These are phyloP conservation scores for Elgaria multicarinata DNA, from an alignment of 2,113 vertebrate species.

Conservation along the genomic window DNA sequence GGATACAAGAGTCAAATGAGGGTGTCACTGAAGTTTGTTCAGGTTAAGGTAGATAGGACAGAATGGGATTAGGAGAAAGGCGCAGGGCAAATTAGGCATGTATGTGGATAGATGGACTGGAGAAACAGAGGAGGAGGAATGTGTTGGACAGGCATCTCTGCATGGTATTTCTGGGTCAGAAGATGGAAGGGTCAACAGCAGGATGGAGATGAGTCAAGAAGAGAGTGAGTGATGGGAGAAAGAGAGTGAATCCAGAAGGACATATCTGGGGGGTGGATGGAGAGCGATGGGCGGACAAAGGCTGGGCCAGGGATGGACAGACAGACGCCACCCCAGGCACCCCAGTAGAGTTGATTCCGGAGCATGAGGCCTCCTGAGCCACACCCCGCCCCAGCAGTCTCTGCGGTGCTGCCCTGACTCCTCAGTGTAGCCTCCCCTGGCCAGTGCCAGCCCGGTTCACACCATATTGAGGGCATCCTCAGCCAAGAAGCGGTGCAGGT, in stretches of 20 bases:
- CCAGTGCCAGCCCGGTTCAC: conserved; percentile 51
- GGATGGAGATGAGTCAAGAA: not conserved
- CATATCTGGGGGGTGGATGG: not conserved
- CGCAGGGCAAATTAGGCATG: not conserved
- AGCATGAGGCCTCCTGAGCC: not conserved
- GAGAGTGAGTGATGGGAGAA: not conserved
- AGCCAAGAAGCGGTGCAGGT: conserved; percentile 86
- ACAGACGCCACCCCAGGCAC: not conserved
- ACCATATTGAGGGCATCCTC: conserved; percentile 91
- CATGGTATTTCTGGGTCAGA: not conserved
- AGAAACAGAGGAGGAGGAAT: not conserved
- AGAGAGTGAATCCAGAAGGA: not conserved
- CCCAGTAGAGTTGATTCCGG: not conserved
- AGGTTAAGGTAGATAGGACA: not conserved
- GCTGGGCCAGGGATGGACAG: not conserved
- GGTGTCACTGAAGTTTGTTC: not conserved
- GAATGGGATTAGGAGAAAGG: not conserved
- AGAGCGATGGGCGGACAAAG: not conserved
- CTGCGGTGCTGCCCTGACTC: not conserved
- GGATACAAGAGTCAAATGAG: no score
- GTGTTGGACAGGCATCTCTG: not conserved
- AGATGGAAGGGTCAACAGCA: not conserved
- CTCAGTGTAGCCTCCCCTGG: not conserved
- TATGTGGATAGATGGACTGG: not conserved
- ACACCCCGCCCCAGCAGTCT: not conserved